Percentiles rank a stretch among this genome's conserved stretches.
phyloP scores from a whole-genome alignment of 2,888 invertebrate species.

The Limnephilus marmoratus region DNA sequence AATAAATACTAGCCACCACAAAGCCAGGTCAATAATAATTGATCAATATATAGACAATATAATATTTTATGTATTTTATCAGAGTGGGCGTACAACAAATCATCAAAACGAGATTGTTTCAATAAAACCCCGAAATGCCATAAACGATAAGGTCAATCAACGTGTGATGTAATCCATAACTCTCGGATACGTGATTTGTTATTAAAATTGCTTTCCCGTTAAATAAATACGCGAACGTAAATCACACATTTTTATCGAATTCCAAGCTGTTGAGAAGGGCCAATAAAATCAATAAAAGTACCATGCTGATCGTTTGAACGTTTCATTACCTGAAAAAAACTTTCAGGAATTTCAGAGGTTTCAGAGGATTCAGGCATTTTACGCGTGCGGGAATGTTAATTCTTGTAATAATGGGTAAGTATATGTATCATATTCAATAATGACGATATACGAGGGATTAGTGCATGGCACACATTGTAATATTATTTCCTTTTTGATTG shows the following conservation, averaged over 20 bases:
- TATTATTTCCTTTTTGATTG: constrained; percentile 19
- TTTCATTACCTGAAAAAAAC: background rate
- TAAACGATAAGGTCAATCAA: constrained; percentile 2
- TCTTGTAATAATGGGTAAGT: background rate
- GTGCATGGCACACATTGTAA: background rate
- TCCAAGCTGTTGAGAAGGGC: background rate
- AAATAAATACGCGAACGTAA: background rate
- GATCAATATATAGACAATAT: background rate
- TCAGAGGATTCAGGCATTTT: background rate
- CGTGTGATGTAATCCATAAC: background rate
- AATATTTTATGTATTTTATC: background rate
- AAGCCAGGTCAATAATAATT: background rate
- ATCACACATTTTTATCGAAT: constrained; percentile 6
- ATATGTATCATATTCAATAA: background rate
- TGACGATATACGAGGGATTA: background rate
- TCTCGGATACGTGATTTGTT: background rate
- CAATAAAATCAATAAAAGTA: background rate
- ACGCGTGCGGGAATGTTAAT: background rate
- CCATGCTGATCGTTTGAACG: background rate
- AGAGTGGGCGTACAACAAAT: background rate
- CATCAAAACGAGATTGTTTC: background rate
- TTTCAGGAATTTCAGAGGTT: background rate
- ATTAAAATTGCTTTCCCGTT: background rate
- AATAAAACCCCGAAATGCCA: background rate
- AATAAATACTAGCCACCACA: background rate